These are phyloP conservation scores for Anguilla marmorata DNA, from an alignment of 2,797 vertebrate species.

Conservation along the genomic window DNA sequence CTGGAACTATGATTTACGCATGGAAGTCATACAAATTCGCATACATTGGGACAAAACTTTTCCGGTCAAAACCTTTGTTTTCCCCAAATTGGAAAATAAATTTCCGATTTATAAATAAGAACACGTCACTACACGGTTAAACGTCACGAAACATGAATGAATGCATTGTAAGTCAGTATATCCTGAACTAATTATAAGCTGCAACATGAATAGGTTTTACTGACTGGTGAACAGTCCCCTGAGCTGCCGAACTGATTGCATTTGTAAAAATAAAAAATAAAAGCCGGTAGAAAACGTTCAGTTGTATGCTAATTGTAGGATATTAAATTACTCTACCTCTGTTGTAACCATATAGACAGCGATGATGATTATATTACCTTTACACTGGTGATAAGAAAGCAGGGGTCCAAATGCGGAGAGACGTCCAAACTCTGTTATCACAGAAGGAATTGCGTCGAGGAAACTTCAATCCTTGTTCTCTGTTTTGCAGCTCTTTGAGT, in stretches of 20 bases:
- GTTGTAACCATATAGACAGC: not conserved
- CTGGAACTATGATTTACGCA: not conserved
- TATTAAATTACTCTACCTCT: not conserved
- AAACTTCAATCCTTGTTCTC: not conserved
- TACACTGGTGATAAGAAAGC: not conserved
- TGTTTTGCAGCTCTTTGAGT: conserved; percentile 39
- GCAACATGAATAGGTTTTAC: not conserved
- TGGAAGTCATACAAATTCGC: not conserved
- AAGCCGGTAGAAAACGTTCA: not conserved
- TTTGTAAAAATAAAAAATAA: not conserved
- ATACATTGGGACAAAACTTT: not conserved
- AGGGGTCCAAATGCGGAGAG: not conserved
- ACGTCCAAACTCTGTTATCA: not conserved
- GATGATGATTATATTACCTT: conserved; percentile 31
- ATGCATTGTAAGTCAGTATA: not conserved
- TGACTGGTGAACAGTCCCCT: not conserved
- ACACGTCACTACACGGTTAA: not conserved
- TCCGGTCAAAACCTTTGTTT: not conserved
- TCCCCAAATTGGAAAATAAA: not conserved
- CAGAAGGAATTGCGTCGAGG: not conserved
- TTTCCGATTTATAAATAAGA: not conserved
- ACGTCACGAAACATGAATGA: not conserved
- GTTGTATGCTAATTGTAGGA: not conserved
- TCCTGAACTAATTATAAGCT: not conserved
- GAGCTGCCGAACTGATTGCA: not conserved